Base-by-base conservation (phyloP, 2,797 vertebrate species). In the Varecia variegata region DNA sequence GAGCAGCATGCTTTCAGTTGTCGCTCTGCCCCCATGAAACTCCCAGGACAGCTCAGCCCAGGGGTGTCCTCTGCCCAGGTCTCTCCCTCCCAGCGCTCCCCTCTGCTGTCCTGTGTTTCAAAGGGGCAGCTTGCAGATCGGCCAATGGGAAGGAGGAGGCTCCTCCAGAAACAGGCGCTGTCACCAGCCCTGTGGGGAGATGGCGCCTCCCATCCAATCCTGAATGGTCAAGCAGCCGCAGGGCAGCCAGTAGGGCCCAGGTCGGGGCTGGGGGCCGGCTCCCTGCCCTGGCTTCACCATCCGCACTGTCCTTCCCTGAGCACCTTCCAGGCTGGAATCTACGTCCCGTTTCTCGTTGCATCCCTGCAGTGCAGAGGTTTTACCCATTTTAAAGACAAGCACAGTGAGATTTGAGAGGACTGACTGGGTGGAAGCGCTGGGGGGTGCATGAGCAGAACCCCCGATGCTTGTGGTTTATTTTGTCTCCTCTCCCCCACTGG, bases 381-480 rank as follows among this genome's bases (percentile, higher is more conserved):
- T 7, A 11, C 10, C 32, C 68, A 38, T 17, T 79, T 70, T 30
- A 67, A 56, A 90, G 45, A 35, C 20, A 35, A 60, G 17, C 45
- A 25, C 23, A 14, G 7, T 21, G 80, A 71, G 58, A 4, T 10
- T 14, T 3, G 5, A 23, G 52, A 54, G 58, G 50, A 8, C 47
- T 3, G 23, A 15, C 5, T 2, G n/a, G 30, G 32, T 10, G 1
- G 20, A 40, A 45, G 30, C 38, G 32, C 82, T 21, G 21, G 1
- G 71, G 54, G 50, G 35, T 1, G 17, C 11, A 11, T 0, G 0
- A 2, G 14, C 0, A 0, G 32, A 43, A 58, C 40, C 52, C 12
- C 5, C 11, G 52, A 58, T 25, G 52, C 25, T 2, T 9, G 27
- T 30, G 56, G 17, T 47, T 35, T 60, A 14, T n/a, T 27, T 20